phyloP scores from a whole-genome alignment of 2,797 vertebrate genomes.

The Bryconaethiops microstoma region DNA sequence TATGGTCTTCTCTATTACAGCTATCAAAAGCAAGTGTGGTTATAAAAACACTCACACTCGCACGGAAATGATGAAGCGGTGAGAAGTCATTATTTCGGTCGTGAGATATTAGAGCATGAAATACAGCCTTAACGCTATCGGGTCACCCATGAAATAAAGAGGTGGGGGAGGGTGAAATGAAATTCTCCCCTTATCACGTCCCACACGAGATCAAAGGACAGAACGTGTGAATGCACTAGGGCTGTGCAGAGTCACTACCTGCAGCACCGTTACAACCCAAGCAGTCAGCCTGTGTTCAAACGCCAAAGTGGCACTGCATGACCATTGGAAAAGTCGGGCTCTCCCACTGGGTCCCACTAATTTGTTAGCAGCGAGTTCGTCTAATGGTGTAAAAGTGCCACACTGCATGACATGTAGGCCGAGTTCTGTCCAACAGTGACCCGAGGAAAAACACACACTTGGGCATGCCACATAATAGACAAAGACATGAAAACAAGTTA shows the following conservation, averaged over 20 bases:
- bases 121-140: not conserved
- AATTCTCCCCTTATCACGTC: not conserved
- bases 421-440: not conserved
- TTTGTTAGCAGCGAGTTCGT: not conserved
- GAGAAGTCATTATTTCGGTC: not conserved
- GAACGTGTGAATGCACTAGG: not conserved
- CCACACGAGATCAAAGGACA: not conserved
- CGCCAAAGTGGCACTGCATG: not conserved
- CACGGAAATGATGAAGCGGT: not conserved
- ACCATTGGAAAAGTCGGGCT: not conserved
- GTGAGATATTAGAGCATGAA: not conserved
- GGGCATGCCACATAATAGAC: not conserved
- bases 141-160: not conserved
- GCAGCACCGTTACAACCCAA: not conserved
- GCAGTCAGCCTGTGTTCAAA: not conserved
- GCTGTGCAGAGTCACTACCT: not conserved
- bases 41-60: not conserved
- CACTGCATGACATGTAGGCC: not conserved
- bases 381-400: no score
- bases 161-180: not conserved
- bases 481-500: not conserved
- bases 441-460: not conserved
- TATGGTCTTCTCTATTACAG: not conserved
- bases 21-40: not conserved
- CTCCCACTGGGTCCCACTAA: not conserved